phyloP scores from a whole-genome alignment of 1,140 invertebrate genomes.

The Tetramorium alpestre region DNA sequence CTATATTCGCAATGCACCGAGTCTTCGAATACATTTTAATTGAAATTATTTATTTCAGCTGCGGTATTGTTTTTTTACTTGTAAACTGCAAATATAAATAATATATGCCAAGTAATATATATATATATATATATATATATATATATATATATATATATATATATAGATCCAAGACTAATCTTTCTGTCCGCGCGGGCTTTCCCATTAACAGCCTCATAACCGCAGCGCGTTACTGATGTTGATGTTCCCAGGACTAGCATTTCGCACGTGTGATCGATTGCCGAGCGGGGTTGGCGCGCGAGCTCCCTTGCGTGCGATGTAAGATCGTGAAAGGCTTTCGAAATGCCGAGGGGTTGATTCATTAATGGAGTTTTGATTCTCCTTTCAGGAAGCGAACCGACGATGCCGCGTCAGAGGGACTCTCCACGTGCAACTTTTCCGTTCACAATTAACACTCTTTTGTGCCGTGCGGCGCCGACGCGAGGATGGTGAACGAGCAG shows the following conservation, averaged over 20 bases:
- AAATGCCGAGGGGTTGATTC: slow-evolving; percentile 72
- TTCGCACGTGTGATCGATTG: slow-evolving; percentile 58
- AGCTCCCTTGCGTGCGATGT: slow-evolving; percentile 67
- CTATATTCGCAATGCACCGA: background rate
- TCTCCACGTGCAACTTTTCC: slow-evolving; percentile 55
- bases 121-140: too few relatives aligned
- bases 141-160: too few relatives aligned
- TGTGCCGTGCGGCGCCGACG: slow-evolving; percentile 16
- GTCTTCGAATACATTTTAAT: background rate
- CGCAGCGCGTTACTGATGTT: slow-evolving; percentile 11
- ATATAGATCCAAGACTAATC: background rate
- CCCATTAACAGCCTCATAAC: slow-evolving; percentile 20
- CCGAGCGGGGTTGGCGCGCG: slow-evolving; percentile 40
- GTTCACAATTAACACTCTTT: slow-evolving; percentile 77
- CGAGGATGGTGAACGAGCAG: background rate
- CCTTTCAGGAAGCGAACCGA: slow-evolving; percentile 11
- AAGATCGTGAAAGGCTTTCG: slow-evolving; percentile 59
- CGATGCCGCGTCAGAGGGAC: slow-evolving; percentile 35
- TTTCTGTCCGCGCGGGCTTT: background rate
- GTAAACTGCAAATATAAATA: background rate
- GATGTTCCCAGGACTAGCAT: slow-evolving; percentile 40
- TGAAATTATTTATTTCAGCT: slow-evolving; percentile 19
- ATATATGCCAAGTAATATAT: slow-evolving; percentile 5
- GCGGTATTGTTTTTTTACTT: background rate
- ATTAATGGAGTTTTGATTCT: slow-evolving; percentile 77